Percentiles rank a stretch among this genome's conserved stretches.
Conservation (phyloP, 2,888 invertebrate genomes). For the Cetonia aurata region DNA sequence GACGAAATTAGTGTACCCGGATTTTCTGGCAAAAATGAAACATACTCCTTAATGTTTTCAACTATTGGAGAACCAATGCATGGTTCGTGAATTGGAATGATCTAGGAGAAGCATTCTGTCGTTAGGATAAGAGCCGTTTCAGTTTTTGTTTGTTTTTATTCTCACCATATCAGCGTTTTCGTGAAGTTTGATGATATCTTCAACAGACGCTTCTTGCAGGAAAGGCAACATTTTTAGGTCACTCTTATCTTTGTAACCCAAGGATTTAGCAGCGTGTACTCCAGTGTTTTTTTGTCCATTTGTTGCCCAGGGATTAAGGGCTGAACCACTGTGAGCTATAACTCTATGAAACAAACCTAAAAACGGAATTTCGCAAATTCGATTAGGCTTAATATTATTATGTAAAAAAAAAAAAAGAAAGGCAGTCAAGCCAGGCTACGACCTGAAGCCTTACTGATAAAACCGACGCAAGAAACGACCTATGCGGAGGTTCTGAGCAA, state of each 20-base stretch:
- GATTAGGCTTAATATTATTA: too few relatives aligned
- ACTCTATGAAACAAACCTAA: slow-evolving; percentile 50
- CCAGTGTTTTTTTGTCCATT: slow-evolving; percentile 37
- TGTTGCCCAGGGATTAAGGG: slow-evolving; percentile 30
- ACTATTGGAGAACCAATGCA: slow-evolving; percentile 27
- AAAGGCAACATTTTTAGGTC: slow-evolving; percentile 25
- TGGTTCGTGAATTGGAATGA: slow-evolving; percentile 23
- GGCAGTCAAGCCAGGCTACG: too few relatives aligned
- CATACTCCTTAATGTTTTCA: slow-evolving; percentile 27
- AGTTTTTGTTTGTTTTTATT: neutral
- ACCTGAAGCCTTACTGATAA: too few relatives aligned
- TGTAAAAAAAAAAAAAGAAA: too few relatives aligned
- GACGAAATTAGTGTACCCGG: slow-evolving; percentile 13
- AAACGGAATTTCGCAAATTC: neutral
- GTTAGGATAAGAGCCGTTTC: neutral
- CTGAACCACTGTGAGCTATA: slow-evolving; percentile 46
- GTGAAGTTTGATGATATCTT: slow-evolving; percentile 42
- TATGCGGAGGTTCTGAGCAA: too few relatives aligned
- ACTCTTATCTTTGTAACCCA: slow-evolving; percentile 9
- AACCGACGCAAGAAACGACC: too few relatives aligned
- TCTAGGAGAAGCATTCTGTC: slow-evolving; percentile 12
- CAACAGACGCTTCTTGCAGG: slow-evolving; percentile 26
- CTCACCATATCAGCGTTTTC: slow-evolving; percentile 28
- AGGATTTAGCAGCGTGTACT: slow-evolving; percentile 6
- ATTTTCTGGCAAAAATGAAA: slow-evolving; percentile 29